Base-by-base conservation (phyloP, 2,888 invertebrate species). In the Clitarchus hookeri region DNA sequence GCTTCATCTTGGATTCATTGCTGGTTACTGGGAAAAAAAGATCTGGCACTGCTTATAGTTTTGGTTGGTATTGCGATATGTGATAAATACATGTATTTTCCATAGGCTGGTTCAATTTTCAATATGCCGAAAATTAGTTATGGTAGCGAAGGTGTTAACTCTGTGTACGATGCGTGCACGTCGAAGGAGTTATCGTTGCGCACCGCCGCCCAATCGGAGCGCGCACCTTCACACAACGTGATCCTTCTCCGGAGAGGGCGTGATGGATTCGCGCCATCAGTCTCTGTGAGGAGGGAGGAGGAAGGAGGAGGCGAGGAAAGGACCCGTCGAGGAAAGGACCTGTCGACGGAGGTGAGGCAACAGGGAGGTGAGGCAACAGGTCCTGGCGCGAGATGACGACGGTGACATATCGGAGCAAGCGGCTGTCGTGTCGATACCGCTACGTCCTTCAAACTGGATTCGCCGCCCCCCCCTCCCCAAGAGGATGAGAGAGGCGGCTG, bases 341-440 rank as follows among this genome's bases (percentile, higher is more conserved):
- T 48, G 65, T 11, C 8, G 65, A n/a, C 13, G 65, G n/a, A n/a
- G 23, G 19, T n/a, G n/a, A n/a, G n/a, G n/a, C 65, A 16, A 65
- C n/a, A n/a, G 11, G 65, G 16, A 23, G 65, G 65, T 65, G 19
- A 65, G 65, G 65, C 65, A 65, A 65, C 65, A 65, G 65, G 65
- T 65, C 19, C 16, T 19, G 65, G 23, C 65, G n/a, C 23, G 65
- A 65, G 65, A 65, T 65, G 65, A 65, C 65, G 65, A 19, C 65
- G 65, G 65, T 65, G 65, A 65, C 65, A 65, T n/a, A 65, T 65
- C 65, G 65, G 65, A n/a, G 65, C 23, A 23, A n/a, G 65, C 8
- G 65, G 65, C n/a, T 65, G 65, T 65, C 65, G 65, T n/a, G 65
- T n/a, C 65, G 65, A 65, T 65, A 65, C 65, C 65, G 65, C 65